phyloP scores from a whole-genome alignment of 2,888 invertebrate species.

The Sinentomon sp. region DNA sequence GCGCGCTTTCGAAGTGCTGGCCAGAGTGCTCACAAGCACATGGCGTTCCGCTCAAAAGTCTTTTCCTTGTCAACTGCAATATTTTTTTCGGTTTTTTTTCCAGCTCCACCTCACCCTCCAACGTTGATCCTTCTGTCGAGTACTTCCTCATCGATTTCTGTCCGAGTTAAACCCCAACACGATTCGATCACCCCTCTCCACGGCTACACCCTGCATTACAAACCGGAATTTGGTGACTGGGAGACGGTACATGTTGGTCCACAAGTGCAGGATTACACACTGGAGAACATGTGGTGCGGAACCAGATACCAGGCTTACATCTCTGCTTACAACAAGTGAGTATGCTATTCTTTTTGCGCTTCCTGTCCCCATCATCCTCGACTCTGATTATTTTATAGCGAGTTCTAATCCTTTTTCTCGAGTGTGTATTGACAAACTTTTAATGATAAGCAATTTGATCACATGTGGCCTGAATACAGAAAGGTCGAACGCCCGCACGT shows the following conservation, averaged over 20 bases:
- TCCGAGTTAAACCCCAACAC: constrained; percentile 39
- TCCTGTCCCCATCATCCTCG: too few species aligned
- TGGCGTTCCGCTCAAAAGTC: too few species aligned
- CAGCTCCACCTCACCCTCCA: constrained; percentile 46
- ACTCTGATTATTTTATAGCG: too few species aligned
- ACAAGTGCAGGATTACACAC: constrained; percentile 44
- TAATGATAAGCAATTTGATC: too few species aligned
- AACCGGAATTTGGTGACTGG: constrained; percentile 85
- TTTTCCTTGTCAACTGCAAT: too few species aligned
- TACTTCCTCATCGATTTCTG: constrained; percentile 41
- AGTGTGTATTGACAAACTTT: too few species aligned
- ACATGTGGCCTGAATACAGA: too few species aligned
- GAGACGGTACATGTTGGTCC: constrained; percentile 38
- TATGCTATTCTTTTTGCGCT: too few species aligned
- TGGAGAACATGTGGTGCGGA: constrained; percentile 70
- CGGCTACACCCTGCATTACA: constrained; percentile 72
- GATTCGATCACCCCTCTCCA: constrained; percentile 66
- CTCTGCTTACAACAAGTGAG: constrained; percentile 66
- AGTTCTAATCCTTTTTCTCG: too few species aligned
- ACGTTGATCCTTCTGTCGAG: constrained; percentile 42
- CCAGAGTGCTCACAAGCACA: too few species aligned
- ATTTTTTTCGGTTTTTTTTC: constrained; percentile 16
- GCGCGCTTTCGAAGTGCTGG: too few species aligned
- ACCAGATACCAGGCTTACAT: constrained; percentile 79
- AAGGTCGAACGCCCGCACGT: too few species aligned